Conservation (phyloP, 2,797 vertebrate species). For the Manis pentadactyla region DNA sequence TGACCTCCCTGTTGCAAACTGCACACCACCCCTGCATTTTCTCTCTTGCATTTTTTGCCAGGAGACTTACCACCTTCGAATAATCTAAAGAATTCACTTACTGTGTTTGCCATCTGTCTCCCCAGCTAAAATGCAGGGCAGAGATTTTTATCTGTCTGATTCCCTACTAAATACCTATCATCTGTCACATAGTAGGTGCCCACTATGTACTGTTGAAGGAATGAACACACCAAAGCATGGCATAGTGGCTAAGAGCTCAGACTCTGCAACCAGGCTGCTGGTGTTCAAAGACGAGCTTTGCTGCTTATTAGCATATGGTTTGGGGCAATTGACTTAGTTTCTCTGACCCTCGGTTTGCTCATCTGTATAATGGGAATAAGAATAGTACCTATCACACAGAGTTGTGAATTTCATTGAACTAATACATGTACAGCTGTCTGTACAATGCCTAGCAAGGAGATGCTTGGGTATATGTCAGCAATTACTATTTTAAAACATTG, state of each 20-base stretch:
- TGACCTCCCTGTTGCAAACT: not conserved
- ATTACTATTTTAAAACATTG: not conserved
- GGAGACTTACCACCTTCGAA: not conserved
- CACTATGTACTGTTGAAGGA: not conserved
- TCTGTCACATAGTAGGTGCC: not conserved
- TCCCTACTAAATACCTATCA: not conserved
- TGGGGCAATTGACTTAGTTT: not conserved
- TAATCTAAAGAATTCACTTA: not conserved
- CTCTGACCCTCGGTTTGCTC: not conserved
- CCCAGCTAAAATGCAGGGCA: not conserved
- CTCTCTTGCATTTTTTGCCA: not conserved
- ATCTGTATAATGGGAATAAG: not conserved
- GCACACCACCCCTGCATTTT: not conserved
- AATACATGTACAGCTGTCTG: not conserved
- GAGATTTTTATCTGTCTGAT: not conserved
- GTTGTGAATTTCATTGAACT: not conserved
- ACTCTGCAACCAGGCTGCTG: not conserved
- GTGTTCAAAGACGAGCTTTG: not conserved
- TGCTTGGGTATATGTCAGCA: not conserved
- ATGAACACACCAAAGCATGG: not conserved
- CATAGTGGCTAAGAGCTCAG: not conserved
- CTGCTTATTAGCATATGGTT: not conserved
- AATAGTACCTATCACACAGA: not conserved
- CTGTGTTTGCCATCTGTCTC: not conserved
- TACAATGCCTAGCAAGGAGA: not conserved